Percentiles rank a stretch among this genome's conserved stretches.
Conservation (phyloP, 2,888 invertebrate species). For the Cordylochernes scorpioides region DNA sequence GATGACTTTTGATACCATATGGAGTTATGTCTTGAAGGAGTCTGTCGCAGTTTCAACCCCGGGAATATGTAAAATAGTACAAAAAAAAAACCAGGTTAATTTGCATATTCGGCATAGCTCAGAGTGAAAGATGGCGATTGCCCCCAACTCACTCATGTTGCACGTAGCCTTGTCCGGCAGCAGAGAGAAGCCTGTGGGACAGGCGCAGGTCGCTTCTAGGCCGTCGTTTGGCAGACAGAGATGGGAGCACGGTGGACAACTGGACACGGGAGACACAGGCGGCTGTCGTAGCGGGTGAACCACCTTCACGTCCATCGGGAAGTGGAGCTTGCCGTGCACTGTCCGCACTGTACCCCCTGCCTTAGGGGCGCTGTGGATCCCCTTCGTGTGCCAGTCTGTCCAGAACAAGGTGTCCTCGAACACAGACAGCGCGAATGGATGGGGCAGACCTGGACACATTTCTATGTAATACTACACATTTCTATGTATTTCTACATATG, state of each 20-base stretch:
- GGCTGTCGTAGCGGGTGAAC: conserved; percentile 23
- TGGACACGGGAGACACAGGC: too few relatives aligned
- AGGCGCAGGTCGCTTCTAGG: conserved; percentile 17
- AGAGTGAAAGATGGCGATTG: too few relatives aligned
- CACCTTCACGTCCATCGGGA: conserved; percentile 64
- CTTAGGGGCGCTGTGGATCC: conserved; percentile 48
- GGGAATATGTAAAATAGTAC: too few relatives aligned
- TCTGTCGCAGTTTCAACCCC: too few relatives aligned
- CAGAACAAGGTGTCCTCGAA: conserved; percentile 76
- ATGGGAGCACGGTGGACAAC: too few relatives aligned
- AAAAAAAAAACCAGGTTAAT: too few relatives aligned
- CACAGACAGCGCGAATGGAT: conserved; percentile 64
- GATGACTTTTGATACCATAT: too few relatives aligned
- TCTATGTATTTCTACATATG: too few relatives aligned
- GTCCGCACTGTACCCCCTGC: conserved; percentile 20
- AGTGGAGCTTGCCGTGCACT: conserved; percentile 49
- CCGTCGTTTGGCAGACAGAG: conserved; percentile 43
- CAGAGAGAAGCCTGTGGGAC: conserved; percentile 17
- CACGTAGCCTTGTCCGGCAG: conserved; percentile 14
- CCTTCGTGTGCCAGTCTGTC: conserved; percentile 81
- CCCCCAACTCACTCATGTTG: conserved; percentile 10
- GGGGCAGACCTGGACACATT: conserved; percentile 43
- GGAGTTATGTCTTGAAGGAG: too few relatives aligned
- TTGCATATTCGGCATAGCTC: too few relatives aligned
- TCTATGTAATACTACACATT: too few relatives aligned